These are phyloP conservation scores for Indicator indicator DNA, from an alignment of 2,113 vertebrate genomes.

Conservation along the genomic window DNA sequence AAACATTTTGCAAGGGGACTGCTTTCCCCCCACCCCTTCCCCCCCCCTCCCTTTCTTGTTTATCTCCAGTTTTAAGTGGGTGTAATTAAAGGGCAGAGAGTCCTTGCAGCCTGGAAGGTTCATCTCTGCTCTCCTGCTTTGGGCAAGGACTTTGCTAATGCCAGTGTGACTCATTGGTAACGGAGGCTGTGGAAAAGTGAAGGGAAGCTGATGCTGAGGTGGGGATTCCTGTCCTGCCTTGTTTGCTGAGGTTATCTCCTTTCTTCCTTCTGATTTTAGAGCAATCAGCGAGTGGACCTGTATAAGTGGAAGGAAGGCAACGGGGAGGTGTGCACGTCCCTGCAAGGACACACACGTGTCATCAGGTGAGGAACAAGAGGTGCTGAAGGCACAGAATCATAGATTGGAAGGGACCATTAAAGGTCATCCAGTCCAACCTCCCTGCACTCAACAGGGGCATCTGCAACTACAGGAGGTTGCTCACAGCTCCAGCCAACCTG, in stretches of 20 bases:
- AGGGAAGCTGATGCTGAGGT: background rate
- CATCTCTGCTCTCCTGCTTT: background rate
- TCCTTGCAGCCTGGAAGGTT: background rate
- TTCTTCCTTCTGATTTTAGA: slow-evolving; percentile 76
- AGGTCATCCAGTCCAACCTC: no score
- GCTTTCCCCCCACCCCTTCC: background rate
- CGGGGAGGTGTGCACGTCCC: slow-evolving; percentile 88
- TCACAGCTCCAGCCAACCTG: no score
- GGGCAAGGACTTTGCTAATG: background rate
- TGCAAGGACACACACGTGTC: slow-evolving; percentile 96
- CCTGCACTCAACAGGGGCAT: no score
- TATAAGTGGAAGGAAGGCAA: slow-evolving; percentile 93
- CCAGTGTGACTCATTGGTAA: background rate
- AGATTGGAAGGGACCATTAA: no score
- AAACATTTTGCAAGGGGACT: slow-evolving; percentile 5
- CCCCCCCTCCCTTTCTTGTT: background rate
- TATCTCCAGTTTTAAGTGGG: background rate
- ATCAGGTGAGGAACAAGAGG: slow-evolving; percentile 80
- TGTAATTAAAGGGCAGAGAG: background rate
- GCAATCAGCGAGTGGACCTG: slow-evolving; percentile 95
- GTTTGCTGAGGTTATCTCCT: background rate
- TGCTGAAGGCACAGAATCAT: background rate
- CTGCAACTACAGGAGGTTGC: no score
- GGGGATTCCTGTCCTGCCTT: background rate
- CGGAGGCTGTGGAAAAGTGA: background rate